A percentile compares a stretch with the other conserved stretches of the same genome.
Conservation (phyloP, 1,140 invertebrate genomes). For the Drosophila hydei region DNA sequence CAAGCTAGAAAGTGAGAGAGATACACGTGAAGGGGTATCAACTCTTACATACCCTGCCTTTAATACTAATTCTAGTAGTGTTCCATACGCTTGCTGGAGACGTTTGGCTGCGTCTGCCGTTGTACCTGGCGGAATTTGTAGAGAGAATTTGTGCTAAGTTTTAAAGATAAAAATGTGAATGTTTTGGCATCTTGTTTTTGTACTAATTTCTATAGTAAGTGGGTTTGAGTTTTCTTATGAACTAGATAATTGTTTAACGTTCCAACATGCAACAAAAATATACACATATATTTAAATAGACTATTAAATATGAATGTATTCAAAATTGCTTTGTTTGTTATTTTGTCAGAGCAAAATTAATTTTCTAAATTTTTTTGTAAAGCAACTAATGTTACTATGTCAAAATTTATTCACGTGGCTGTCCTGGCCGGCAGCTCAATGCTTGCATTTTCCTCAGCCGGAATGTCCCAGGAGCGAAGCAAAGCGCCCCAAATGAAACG, state of each 20-base stretch:
- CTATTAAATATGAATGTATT: conserved; percentile 24
- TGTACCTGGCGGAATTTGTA: conserved; percentile 32
- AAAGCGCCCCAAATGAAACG: conserved; percentile 63
- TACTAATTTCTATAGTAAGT: conserved; percentile 48
- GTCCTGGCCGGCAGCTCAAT: conserved; percentile 55
- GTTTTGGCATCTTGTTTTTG: conserved; percentile 47
- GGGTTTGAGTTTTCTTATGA: conserved; percentile 41
- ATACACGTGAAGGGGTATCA: too few species aligned
- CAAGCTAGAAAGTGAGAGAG: background rate
- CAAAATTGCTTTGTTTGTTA: conserved; percentile 7
- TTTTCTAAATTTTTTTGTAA: conserved; percentile 8
- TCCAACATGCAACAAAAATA: conserved; percentile 42
- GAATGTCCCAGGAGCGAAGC: background rate
- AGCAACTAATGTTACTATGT: conserved; percentile 31
- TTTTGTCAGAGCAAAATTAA: conserved; percentile 16
- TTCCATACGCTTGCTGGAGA: conserved; percentile 18
- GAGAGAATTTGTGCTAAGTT: conserved; percentile 73
- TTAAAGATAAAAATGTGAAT: conserved; percentile 39
- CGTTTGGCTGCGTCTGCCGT: conserved; percentile 8
- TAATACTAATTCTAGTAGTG: conserved; percentile 12
- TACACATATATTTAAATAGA: conserved; percentile 47
- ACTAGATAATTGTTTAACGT: conserved; percentile 43
- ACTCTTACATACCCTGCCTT: conserved; percentile 36
- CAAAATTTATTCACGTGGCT: conserved; percentile 58
- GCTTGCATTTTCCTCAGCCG: conserved; percentile 16